Base-by-base conservation (phyloP, 2,113 vertebrate species). In the Percina caprodes region DNA sequence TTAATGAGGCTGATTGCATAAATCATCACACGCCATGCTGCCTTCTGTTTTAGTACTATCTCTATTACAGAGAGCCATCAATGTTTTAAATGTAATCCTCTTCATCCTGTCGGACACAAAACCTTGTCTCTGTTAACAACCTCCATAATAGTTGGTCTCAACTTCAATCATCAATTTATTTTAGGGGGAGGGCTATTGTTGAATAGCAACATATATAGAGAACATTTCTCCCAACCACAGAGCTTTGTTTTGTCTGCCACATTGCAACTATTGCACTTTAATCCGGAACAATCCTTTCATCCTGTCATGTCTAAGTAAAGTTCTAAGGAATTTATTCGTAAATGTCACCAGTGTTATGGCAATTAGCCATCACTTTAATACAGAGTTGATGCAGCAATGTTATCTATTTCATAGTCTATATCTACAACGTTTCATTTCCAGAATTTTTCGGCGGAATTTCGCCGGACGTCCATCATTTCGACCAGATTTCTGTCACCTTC, bases 1-100 rank as follows among this genome's bases (percentile, higher is more conserved):
- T 68, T 91, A 87, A 88, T 76, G 77, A 75, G 67, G 65, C 55
- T 23, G 24, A 65, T 72, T 79, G n/a, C 76, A 71, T 83, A 52
- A 85, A 84, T 84, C 60, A 89, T 79, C 69, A 35, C 65, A 69
- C 45, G 69, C 33, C 49, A 48, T 8, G 48, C 48, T 69, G 69
- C 45, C 51, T 76, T 19, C 16, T 55, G 58, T 75, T 85, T 69
- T 42, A 82, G 58, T 73, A 33, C 56, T 45, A 69, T 82, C 66
- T 60, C 58, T 49, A 26, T 85, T 69, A 58, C 55, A 69, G 9
- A 70, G 48, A 54, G 10, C 5, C 61, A 75, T 80, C 42, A 75
- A 56, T 79, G 56, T 84, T 91, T 88, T 70, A 86, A 86, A 84
- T 2, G 3, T 48, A 67, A n/a, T 67, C 65, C 48, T 70, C 24